These are phyloP conservation scores for Catharus ustulatus DNA, from an alignment of 2,797 vertebrate species.

Conservation along the genomic window DNA sequence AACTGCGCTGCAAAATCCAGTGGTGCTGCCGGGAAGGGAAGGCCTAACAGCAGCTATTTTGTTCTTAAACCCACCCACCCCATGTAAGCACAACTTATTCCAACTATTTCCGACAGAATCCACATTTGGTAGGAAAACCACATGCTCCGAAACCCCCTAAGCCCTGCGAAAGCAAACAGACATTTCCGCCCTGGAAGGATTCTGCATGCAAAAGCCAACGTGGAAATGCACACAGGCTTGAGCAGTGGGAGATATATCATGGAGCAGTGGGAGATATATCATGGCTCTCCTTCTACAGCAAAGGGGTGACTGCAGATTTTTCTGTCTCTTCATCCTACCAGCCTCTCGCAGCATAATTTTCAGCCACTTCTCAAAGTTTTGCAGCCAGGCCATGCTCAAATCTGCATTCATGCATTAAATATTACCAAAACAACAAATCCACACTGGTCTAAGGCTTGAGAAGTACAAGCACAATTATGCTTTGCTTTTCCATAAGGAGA, in stretches of 20 bases:
- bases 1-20: not conserved
- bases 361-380: not conserved
- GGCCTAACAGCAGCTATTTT: constrained; percentile 55
- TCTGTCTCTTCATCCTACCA: constrained; percentile 14
- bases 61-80: constrained; percentile 47
- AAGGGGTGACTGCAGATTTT: not conserved
- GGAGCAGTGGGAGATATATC: constrained; percentile 9
- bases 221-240: not conserved
- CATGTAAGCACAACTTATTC: not conserved
- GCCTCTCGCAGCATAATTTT: constrained; percentile 68
- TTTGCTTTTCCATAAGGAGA: constrained; percentile 66
- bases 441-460: not conserved
- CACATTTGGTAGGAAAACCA: constrained; percentile 32
- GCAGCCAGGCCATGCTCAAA: constrained; percentile 31
- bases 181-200: constrained; percentile 51
- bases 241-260: constrained; percentile 10
- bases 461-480: constrained; percentile 2
- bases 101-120: constrained; percentile 12
- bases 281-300: not conserved
- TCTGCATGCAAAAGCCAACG: not conserved
- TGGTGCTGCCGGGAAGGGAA: not conserved
- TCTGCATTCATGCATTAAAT: constrained; percentile 30
- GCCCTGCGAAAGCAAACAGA: constrained; percentile 35
- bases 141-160: not conserved
- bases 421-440: constrained; percentile 34